A percentile compares a stretch with the other conserved stretches of the same genome.
Conservation (phyloP, 1,140 invertebrate genomes). For the Tribolium castaneum region DNA sequence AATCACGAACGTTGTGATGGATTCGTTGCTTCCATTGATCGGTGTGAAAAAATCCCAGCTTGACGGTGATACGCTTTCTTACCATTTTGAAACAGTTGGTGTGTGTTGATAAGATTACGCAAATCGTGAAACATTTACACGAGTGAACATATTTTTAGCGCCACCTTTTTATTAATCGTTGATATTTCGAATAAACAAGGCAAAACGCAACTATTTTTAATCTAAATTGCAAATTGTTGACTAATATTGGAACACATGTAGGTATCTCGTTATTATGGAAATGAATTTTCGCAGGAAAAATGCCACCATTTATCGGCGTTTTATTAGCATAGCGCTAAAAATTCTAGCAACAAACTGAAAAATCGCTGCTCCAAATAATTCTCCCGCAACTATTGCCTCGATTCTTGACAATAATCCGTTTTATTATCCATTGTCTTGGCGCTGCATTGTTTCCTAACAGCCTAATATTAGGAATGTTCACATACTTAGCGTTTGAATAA, state of each 20-base stretch:
- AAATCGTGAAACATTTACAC: conserved; percentile 9
- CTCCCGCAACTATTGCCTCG: not conserved
- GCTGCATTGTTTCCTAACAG: conserved; percentile 20
- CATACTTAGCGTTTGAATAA: conserved; percentile 13
- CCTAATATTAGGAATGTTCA: conserved; percentile 2
- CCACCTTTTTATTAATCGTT: not conserved
- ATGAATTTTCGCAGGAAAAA: conserved; percentile 27
- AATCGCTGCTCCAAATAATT: not conserved
- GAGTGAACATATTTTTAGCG: conserved; percentile 20
- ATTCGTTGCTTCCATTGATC: conserved; percentile 6
- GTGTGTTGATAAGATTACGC: not conserved
- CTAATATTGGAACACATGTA: conserved; percentile 30
- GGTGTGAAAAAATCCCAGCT: not conserved
- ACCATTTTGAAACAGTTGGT: conserved; percentile 2
- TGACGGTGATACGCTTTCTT: conserved; percentile 17
- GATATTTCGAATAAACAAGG: conserved; percentile 1
- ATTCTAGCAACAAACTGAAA: not conserved
- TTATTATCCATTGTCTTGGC: conserved; percentile 14
- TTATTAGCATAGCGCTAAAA: conserved; percentile 1
- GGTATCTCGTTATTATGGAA: conserved; percentile 29
- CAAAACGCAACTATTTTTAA: conserved; percentile 6
- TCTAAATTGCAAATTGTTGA: conserved; percentile 33
- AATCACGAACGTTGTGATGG: not conserved
- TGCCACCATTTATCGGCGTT: conserved; percentile 1
- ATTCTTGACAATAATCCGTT: conserved; percentile 17